Evolutionary conservation across 2,113 vertebrate species (phyloP).

Genomic region (Beaufortia kweichowensis): DNA sequence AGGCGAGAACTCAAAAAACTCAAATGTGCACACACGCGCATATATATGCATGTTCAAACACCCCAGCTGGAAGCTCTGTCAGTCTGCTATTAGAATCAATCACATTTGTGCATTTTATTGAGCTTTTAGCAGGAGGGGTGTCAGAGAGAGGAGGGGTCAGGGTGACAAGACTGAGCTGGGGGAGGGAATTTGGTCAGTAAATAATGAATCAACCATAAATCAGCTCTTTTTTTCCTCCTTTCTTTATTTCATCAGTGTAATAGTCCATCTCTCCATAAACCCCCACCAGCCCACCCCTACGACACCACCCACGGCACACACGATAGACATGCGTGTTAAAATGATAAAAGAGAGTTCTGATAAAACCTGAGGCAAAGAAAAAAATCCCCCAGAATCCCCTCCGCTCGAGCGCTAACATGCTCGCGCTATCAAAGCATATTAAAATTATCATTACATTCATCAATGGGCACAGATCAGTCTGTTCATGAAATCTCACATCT

Average conservation of each 20-base stretch:
- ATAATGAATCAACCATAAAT: constrained; percentile 79
- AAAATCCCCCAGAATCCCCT: constrained; percentile 41
- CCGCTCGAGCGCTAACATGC: constrained; percentile 20
- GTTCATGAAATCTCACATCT: not conserved
- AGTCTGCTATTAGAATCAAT: constrained; percentile 77
- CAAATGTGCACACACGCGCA: constrained; percentile 35
- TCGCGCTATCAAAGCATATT: constrained; percentile 20
- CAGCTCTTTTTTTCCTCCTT: constrained; percentile 48
- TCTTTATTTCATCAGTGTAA: constrained; percentile 58
- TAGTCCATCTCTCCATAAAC: constrained; percentile 44
- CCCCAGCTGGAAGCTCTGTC: constrained; percentile 74
- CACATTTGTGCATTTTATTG: constrained; percentile 76
- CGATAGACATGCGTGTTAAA: constrained; percentile 39
- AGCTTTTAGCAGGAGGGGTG: constrained; percentile 64
- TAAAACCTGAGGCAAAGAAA: constrained; percentile 39
- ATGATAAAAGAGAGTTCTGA: constrained; percentile 48
- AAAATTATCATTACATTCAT: constrained; percentile 44
- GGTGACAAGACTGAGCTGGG: constrained; percentile 49
- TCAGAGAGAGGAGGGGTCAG: constrained; percentile 48
- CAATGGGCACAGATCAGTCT: constrained; percentile 16
- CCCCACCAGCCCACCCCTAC: not conserved
- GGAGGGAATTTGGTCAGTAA: constrained; percentile 66
- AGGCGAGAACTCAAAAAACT: constrained; percentile 28
- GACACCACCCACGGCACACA: constrained; percentile 48
- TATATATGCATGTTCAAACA: constrained; percentile 58